Percentiles rank a stretch among this genome's conserved stretches.
Conservation (phyloP, 2,888 invertebrate genomes). For the Sinotaia quadrata region DNA sequence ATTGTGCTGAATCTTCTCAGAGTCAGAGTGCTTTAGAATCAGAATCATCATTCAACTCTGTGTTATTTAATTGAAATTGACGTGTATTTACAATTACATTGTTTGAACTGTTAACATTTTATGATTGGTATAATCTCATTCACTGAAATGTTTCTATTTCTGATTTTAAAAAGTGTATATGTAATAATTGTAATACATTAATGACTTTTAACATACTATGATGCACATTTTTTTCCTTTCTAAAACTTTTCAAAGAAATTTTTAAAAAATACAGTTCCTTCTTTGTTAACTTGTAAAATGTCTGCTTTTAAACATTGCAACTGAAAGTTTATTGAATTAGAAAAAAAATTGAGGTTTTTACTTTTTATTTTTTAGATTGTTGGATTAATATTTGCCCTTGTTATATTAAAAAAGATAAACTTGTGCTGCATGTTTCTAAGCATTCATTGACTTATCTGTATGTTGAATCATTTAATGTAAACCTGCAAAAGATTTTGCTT, state of each 20-base stretch:
- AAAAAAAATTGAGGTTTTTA: not conserved
- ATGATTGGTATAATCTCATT: too few species aligned
- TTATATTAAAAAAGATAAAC: not conserved
- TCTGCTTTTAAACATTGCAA: not conserved
- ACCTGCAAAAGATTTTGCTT: constrained; percentile 9
- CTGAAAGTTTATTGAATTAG: not conserved
- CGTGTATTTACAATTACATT: too few species aligned
- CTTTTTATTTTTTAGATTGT: not conserved
- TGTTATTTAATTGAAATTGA: too few species aligned
- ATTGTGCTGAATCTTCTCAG: constrained; percentile 56
- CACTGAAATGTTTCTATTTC: too few species aligned
- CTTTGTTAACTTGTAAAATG: not conserved
- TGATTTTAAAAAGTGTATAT: too few species aligned
- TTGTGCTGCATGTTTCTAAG: constrained; percentile 1
- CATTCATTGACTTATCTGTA: too few species aligned
- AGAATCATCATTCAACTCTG: too few species aligned
- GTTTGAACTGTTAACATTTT: too few species aligned
- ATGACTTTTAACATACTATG: too few species aligned
- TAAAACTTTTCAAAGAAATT: too few species aligned
- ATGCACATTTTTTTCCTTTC: too few species aligned
- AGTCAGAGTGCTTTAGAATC: not conserved
- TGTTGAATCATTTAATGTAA: not conserved
- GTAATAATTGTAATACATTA: too few species aligned
- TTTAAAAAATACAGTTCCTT: not conserved
- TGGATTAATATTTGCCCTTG: not conserved